Evolutionary conservation across 1,140 invertebrate species (phyloP), one percentile per base, ranked within the genome.

Genomic region (Ceratina calcarata): DNA sequence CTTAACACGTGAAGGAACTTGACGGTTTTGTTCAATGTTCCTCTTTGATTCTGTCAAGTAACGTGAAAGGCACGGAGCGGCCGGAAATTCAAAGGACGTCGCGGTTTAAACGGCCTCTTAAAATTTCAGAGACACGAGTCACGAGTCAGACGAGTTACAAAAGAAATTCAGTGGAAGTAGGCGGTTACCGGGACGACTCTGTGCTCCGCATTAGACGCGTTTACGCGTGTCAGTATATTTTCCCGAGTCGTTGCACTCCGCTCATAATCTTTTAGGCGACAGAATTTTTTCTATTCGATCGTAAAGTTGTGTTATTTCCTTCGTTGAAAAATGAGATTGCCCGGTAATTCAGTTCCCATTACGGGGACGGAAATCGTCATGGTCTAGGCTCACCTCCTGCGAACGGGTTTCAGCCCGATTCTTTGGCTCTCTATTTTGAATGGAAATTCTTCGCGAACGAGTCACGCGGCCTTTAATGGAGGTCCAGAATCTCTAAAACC

Each of bases 371-470:
- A 3, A 22, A 15, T n/a, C 24, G 64, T 20, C 49, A 22, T 55
- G n/a, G 24, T 22, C 4, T 22, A 65, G 27, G n/a, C 1, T 74
- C 12, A n/a, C 37, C 45, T 53, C 49, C 8, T 20, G 60, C 32
- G 24, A 74, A 37, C 10, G 18, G 67, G 24, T 61, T 78, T 49
- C 15, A 69, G 22, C 22, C 16, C 37, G 22, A n/a, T 57, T 37
- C 24, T 75, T 51, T 16, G 51, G n/a, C 49, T 58, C 72, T 58
- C 15, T 69, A 51, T 69, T 69, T 69, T 61, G 32, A 37, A 61
- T 27, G 24, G 74, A 37, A 77, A 77, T 77, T 77, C 66, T 69
- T 77, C n/a, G 22, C 6, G 24, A 12, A 22, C 55, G 55, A 68
- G 64, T 77, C 74, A 69, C 20, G 16, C 37, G 49, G 74, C 7